A percentile compares a stretch with the other conserved stretches of the same genome.
phyloP scores from a whole-genome alignment of 2,888 invertebrate genomes.

The Xiphydria camelus region DNA sequence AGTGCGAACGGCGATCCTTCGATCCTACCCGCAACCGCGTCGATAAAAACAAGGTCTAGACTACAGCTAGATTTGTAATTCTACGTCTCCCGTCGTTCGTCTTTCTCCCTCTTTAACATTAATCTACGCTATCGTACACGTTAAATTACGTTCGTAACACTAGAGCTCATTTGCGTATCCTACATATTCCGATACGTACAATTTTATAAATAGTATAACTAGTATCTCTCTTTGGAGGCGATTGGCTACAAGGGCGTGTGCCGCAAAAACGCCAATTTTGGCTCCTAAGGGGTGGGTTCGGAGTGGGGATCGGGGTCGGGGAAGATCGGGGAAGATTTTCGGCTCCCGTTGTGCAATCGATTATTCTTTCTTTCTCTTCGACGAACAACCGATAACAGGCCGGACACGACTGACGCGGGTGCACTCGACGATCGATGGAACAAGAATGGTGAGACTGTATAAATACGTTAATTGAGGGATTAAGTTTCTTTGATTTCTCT shows the following conservation, averaged over 20 bases:
- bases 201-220: slow-evolving; percentile 38
- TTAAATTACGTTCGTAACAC: neutral
- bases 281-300: slow-evolving; percentile 30
- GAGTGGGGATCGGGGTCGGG: too few relatives aligned
- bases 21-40: slow-evolving; percentile 2
- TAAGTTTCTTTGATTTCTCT: neutral
- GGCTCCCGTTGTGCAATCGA: too few relatives aligned
- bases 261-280: slow-evolving; percentile 20
- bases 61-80: slow-evolving; percentile 13
- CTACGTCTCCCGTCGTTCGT: too few relatives aligned
- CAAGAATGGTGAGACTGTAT: slow-evolving; percentile 1
- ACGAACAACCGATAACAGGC: too few relatives aligned
- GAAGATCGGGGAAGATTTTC: slow-evolving; percentile 31
- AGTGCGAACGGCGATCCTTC: too few relatives aligned
- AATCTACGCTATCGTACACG: slow-evolving; percentile 1
- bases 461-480: neutral
- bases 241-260: slow-evolving; percentile 24
- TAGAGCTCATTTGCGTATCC: neutral
- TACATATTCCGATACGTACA: slow-evolving; percentile 1
- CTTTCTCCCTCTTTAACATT: too few relatives aligned
- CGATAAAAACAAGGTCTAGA: slow-evolving; percentile 7
- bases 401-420: too few relatives aligned
- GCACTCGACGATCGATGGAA: too few relatives aligned
- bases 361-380: too few relatives aligned
- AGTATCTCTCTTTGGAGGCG: slow-evolving; percentile 42